phyloP scores from a whole-genome alignment of 2,113 vertebrate genomes.

The Fregetta grallaria region DNA sequence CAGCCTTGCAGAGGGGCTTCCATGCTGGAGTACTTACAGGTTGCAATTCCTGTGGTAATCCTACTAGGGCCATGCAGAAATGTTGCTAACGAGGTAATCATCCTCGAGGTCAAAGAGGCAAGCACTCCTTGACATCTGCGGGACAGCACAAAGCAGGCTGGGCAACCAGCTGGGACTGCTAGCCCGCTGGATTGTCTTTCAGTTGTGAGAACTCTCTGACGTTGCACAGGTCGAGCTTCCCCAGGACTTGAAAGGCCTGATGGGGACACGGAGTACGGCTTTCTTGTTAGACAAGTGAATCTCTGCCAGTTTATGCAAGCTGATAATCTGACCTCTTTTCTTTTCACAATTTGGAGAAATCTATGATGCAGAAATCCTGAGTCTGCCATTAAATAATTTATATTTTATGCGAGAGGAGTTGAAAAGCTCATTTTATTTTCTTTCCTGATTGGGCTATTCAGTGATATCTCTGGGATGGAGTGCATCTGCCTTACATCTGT shows the following conservation, averaged over 20 bases:
- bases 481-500: slow-evolving; percentile 50
- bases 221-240: background rate
- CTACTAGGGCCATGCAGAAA: background rate
- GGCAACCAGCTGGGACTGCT: fast-evolving
- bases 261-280: background rate
- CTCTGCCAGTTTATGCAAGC: background rate
- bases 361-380: background rate
- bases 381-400: slow-evolving; percentile 44
- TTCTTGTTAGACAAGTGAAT: background rate
- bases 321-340: background rate
- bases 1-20: background rate
- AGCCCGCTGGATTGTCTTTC: background rate
- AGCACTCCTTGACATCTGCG: background rate
- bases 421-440: slow-evolving; percentile 36
- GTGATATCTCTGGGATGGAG: slow-evolving; percentile 3
- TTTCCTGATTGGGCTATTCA: slow-evolving; percentile 68
- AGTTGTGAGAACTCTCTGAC: background rate
- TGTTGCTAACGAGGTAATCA: too few species aligned
- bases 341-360: background rate
- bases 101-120: background rate
- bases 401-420: slow-evolving; percentile 47
- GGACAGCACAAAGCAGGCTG: background rate
- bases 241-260: background rate
- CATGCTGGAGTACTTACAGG: background rate
- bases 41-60: background rate